Base-by-base conservation (phyloP, 2,797 vertebrate genomes). In the Chrysolophus pictus region DNA sequence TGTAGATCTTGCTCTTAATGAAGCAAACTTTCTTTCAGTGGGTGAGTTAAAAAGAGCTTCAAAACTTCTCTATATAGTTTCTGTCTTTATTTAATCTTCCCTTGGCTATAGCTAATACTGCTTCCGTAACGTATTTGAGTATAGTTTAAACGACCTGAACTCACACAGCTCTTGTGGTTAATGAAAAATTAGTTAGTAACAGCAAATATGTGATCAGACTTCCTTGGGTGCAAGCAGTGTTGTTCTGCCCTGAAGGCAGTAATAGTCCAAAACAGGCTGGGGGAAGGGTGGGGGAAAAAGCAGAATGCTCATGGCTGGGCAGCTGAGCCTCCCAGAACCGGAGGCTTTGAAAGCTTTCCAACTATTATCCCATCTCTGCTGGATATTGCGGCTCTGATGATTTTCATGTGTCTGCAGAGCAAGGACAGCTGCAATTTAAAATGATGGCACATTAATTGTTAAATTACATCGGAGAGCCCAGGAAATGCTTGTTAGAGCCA, bases 401-500 rank as follows among this genome's bases (percentile, higher is more conserved):
- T 53, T 93, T 60, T 93, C 10, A 2, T 42, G 70, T 64, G 71
- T 39, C 84, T 68, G 86, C 71, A 22, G 86, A 77, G 79, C 58
- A 65, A n/a, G 95, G 82, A 75, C 65, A 84, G 93, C 70, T 87
- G 62, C 51, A 35, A 53, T 87, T 88, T 78, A 65, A 91, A 91
- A 91, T 55, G 42, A 31, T 46, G 72, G 76, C 14, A 56, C 59
- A 44, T 77, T 88, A 84, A 89, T 93, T 59, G 91, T 74, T 86
- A 71, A 78, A 81, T 55, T 59, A 29, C 67, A 60, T 59, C 1
- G 74, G 82, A 87, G 89, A 93, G 64, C 85, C 70, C 89, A 76
- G 73, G 88, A 95, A 96, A 93, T 75, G 77, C n/a, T 6, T 76
- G 74, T 95, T 77, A 77, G 58, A 64, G 90, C 88, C 93, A 90